A percentile compares a stretch with the other conserved stretches of the same genome.
phyloP scores from a whole-genome alignment of 2,113 vertebrate species.

The Neoarius graeffei region DNA sequence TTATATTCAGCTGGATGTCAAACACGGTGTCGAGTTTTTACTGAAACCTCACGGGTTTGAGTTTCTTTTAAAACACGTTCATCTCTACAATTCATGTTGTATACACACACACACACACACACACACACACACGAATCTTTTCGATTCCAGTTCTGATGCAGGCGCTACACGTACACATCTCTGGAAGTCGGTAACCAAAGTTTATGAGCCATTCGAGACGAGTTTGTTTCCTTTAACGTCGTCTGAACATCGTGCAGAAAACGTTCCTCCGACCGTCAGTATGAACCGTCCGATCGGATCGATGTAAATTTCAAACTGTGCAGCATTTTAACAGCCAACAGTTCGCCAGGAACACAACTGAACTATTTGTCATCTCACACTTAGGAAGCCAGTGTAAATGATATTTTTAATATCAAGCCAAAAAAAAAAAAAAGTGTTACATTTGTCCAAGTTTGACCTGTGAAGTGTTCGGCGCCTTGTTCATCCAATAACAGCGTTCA shows the following conservation, averaged over 20 bases:
- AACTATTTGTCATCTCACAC: conserved; percentile 66
- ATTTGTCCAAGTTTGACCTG: conserved; percentile 78
- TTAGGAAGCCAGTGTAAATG: conserved; percentile 82
- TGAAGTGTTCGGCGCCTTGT: conserved; percentile 68
- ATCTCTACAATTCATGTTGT: conserved; percentile 1
- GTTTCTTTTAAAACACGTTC: not conserved
- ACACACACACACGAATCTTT: conserved; percentile 55
- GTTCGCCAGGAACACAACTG: conserved; percentile 61
- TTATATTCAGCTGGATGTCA: not conserved
- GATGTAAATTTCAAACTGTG: conserved; percentile 34
- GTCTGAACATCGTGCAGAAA: conserved; percentile 24
- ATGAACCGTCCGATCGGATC: not conserved
- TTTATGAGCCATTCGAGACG: conserved; percentile 67
- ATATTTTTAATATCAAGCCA: conserved; percentile 80
- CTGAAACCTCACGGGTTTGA: not conserved
- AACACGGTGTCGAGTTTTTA: not conserved
- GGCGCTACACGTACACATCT: conserved; percentile 70
- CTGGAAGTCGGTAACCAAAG: conserved; percentile 78
- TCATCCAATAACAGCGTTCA: conserved; percentile 73
- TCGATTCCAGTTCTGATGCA: conserved; percentile 66
- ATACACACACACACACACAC: not conserved
- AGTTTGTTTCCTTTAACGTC: conserved; percentile 44
- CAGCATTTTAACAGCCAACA: conserved; percentile 55
- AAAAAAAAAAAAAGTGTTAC: conserved; percentile 67
- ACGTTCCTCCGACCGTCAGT: not conserved